Conservation (phyloP, 2,113 vertebrate species). For the Gracilinanus agilis region DNA sequence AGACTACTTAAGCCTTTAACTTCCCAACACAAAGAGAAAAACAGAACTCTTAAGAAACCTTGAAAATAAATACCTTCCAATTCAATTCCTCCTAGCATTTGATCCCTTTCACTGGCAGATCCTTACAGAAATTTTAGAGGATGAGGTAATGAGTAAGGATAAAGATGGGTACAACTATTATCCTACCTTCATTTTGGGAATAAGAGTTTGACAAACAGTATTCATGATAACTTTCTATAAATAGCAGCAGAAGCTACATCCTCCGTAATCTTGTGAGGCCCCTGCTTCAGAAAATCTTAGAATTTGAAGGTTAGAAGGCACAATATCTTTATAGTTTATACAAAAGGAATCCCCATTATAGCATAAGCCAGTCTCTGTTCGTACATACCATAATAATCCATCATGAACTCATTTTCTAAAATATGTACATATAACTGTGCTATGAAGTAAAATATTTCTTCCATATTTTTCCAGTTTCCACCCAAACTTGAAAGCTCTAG, state of each 20-base stretch:
- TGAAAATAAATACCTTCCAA: neutral
- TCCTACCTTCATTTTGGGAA: neutral
- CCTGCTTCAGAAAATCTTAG: neutral
- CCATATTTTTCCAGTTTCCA: neutral
- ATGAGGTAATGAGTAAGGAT: neutral
- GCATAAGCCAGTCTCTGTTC: neutral
- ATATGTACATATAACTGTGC: neutral
- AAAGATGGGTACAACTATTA: neutral
- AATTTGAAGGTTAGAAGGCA: neutral
- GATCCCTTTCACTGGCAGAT: rapidly evolving
- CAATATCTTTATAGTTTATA: neutral
- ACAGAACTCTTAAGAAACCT: neutral
- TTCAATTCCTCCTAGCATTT: neutral
- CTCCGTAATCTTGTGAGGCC: neutral
- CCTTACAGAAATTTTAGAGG: constrained; percentile 6
- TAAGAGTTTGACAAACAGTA: neutral
- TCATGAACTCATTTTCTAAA: neutral
- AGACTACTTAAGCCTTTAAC: neutral
- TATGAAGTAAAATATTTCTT: neutral
- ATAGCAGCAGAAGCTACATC: neutral
- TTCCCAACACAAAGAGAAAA: neutral
- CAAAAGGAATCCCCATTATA: neutral
- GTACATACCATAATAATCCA: neutral
- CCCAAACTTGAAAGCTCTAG: neutral
- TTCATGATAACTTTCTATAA: neutral